Base-by-base conservation (phyloP, 2,797 vertebrate genomes). In the Mormyrus proboscirostris region DNA sequence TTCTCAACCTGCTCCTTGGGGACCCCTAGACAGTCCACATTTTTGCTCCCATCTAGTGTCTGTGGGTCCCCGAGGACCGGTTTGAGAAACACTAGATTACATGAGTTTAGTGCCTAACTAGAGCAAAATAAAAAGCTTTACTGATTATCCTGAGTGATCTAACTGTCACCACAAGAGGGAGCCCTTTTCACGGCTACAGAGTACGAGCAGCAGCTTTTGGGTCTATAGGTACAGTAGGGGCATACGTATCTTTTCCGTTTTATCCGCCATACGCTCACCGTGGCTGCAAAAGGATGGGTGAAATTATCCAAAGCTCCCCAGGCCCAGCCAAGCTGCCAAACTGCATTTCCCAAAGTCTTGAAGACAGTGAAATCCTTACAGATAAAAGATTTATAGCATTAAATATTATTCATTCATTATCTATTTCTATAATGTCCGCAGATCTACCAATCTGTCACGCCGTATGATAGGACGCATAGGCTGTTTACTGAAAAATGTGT, bases 131-230 rank as follows among this genome's bases (percentile, higher is more conserved):
- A 79, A 41, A 44, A 41, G 33, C 16, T 16, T 44, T 8, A 79
- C 5, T 53, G 10, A 12, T 33, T 14, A 86, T 4, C 50, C 33
- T 6, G 22, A 12, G 57, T 47, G 47, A 10, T 49, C 47, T 86
- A 2, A 38, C 8, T 59, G 50, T 59, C 65, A 89, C 89, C 89
- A 89, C 85, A 29, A 19, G 89, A 89, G 89, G 69, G 89, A 57
- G 85, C 38, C 65, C 85, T 6, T 87, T 29, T 29, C 85, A n/a
- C 76, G 47, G 47, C 49, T 89, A 73, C 16, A 50, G 50, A 25
- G 33, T 49, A 4, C 29, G 19, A 16, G 12, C 5, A 3, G 44
- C 12, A 44, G 14, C 50, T 55, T 55, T 47, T n/a, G 38, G 41
- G 22, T 65, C 25, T 85, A 41, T 44, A 47, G 7, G 38, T 16